Conservation (phyloP, 1,140 invertebrate genomes). For the Hetaerina americana region DNA sequence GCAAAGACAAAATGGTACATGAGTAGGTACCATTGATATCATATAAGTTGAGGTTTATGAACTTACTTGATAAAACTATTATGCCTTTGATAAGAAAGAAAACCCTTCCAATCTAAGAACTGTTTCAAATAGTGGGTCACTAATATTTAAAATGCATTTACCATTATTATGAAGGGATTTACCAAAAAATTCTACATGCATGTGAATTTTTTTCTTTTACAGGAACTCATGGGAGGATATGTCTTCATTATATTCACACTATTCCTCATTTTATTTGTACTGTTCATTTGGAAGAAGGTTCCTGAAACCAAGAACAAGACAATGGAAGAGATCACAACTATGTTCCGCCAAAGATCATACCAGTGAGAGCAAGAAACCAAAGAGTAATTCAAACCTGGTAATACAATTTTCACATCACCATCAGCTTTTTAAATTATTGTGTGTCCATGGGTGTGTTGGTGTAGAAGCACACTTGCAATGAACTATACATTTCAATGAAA, state of each 20-base stretch:
- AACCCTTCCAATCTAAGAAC: too few species aligned
- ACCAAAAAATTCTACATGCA: too few species aligned
- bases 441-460: neutral
- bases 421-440: neutral
- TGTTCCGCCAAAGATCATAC: slow-evolving; percentile 59
- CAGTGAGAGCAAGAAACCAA: slow-evolving; percentile 32
- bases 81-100: too few species aligned
- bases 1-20: too few species aligned
- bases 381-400: neutral
- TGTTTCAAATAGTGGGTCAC: too few species aligned
- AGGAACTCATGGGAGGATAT: slow-evolving; percentile 45
- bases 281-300: slow-evolving; percentile 66
- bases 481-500: neutral
- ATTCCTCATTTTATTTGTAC: slow-evolving; percentile 47
- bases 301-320: slow-evolving; percentile 79
- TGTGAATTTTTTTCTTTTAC: slow-evolving; percentile 24
- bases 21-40: too few species aligned
- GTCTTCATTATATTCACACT: slow-evolving; percentile 66
- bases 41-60: too few species aligned
- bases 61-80: too few species aligned
- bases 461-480: neutral
- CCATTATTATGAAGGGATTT: too few species aligned
- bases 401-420: neutral
- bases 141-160: too few species aligned
- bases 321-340: slow-evolving; percentile 63